Conservation (phyloP, 2,113 vertebrate genomes). For the Pristiophorus japonicus region DNA sequence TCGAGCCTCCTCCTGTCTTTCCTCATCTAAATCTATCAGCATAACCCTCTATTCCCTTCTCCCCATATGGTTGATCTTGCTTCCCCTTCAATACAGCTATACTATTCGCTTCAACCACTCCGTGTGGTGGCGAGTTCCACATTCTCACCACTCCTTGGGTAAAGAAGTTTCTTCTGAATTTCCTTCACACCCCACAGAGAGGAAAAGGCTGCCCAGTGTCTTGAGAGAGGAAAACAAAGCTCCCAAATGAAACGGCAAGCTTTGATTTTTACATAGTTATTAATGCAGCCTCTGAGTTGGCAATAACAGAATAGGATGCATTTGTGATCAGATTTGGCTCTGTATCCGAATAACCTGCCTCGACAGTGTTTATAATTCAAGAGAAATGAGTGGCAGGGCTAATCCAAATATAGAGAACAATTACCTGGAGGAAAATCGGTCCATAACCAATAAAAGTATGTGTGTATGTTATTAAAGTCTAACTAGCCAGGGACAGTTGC, state of each 20-base stretch:
- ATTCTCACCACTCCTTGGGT: too few relatives aligned
- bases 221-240: neutral
- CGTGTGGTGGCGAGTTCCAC: too few relatives aligned
- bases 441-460: neutral
- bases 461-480: neutral
- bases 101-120: too few relatives aligned
- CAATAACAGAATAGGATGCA: neutral
- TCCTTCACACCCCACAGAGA: neutral
- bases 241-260: neutral
- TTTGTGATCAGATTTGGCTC: neutral
- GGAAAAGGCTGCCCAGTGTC: neutral
- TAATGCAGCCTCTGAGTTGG: neutral
- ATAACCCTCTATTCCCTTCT: too few relatives aligned
- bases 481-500: neutral
- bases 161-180: too few relatives aligned
- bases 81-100: too few relatives aligned
- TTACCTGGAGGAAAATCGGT: neutral
- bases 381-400: neutral
- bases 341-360: neutral
- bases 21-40: too few relatives aligned
- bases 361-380: neutral
- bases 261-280: neutral
- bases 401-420: too few relatives aligned
- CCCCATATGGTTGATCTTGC: too few relatives aligned
- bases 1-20: too few relatives aligned